A percentile compares a stretch with the other conserved stretches of the same genome.
phyloP scores from a whole-genome alignment of 2,888 invertebrate species.

The Boloria euphrosyne region DNA sequence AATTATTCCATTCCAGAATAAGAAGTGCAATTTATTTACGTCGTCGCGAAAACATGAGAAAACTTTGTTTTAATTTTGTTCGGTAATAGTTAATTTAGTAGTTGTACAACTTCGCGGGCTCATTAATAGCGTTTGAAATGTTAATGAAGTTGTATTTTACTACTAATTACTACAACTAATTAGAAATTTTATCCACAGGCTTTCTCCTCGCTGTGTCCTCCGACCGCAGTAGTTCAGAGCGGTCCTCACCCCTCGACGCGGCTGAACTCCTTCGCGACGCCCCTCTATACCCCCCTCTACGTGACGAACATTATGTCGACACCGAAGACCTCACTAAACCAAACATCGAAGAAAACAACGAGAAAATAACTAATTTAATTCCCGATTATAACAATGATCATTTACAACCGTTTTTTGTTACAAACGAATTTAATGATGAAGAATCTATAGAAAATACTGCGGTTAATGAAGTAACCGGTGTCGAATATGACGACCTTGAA shows the following conservation, averaged over 20 bases:
- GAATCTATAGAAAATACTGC: slow-evolving; percentile 34
- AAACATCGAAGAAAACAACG: slow-evolving; percentile 40
- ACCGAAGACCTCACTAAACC: slow-evolving; percentile 38
- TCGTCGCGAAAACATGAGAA: neutral
- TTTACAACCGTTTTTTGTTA: slow-evolving; percentile 40
- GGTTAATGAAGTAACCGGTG: slow-evolving; percentile 33
- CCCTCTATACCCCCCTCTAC: slow-evolving; percentile 62
- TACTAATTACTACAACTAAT: slow-evolving; percentile 26
- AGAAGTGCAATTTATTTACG: too few relatives aligned
- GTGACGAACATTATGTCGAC: slow-evolving; percentile 40
- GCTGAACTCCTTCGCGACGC: slow-evolving; percentile 64
- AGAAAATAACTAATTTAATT: slow-evolving; percentile 34
- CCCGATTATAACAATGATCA: slow-evolving; percentile 30
- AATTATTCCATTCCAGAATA: too few relatives aligned
- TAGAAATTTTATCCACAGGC: slow-evolving; percentile 52
- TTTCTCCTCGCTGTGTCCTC: slow-evolving; percentile 49
- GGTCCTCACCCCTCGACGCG: slow-evolving; percentile 53
- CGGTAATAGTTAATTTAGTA: neutral
- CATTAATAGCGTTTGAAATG: slow-evolving; percentile 20
- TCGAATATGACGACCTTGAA: slow-evolving; percentile 49
- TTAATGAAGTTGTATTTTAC: slow-evolving; percentile 17
- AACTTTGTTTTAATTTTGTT: slow-evolving; percentile 2
- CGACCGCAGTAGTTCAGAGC: slow-evolving; percentile 62
- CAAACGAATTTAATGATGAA: slow-evolving; percentile 33
- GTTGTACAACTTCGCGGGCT: slow-evolving; percentile 12